phyloP scores from a whole-genome alignment of 1,140 invertebrate species.

The Lordiphosa stackelbergi region DNA sequence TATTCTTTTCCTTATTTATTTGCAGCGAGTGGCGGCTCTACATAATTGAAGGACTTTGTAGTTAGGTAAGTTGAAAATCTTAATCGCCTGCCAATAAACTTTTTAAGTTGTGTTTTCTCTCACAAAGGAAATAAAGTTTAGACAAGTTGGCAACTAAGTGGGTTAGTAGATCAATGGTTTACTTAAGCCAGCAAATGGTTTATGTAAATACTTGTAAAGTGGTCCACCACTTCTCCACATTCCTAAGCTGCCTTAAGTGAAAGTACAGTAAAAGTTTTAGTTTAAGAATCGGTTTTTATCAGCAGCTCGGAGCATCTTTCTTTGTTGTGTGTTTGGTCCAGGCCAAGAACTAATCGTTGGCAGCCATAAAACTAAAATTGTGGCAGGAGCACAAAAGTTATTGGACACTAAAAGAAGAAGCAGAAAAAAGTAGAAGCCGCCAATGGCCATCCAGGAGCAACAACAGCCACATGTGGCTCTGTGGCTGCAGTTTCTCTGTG shows the following conservation, averaged over 20 bases:
- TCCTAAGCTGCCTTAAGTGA: too few species aligned
- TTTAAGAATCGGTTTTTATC: constrained; percentile 28
- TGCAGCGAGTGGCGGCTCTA: constrained; percentile 25
- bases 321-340: constrained; percentile 14
- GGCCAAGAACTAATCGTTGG: constrained; percentile 59
- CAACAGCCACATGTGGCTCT: constrained; percentile 48
- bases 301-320: not conserved
- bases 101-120: too few species aligned
- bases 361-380: constrained; percentile 46
- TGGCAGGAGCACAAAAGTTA: constrained; percentile 38
- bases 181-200: too few species aligned
- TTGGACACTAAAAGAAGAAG: constrained; percentile 42
- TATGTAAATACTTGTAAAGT: too few species aligned
- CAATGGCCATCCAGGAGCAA: not conserved
- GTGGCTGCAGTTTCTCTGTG: constrained; percentile 39
- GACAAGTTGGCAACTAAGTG: not conserved
- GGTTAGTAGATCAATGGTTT: too few species aligned
- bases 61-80: constrained; percentile 28
- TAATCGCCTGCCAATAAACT: too few species aligned
- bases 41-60: constrained; percentile 30
- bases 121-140: not conserved
- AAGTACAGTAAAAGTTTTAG: too few species aligned
- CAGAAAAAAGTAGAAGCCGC: not conserved
- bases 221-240: too few species aligned
- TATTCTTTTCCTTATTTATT: constrained; percentile 16